phyloP scores from a whole-genome alignment of 2,888 invertebrate species.

The Cephalotes varians region DNA sequence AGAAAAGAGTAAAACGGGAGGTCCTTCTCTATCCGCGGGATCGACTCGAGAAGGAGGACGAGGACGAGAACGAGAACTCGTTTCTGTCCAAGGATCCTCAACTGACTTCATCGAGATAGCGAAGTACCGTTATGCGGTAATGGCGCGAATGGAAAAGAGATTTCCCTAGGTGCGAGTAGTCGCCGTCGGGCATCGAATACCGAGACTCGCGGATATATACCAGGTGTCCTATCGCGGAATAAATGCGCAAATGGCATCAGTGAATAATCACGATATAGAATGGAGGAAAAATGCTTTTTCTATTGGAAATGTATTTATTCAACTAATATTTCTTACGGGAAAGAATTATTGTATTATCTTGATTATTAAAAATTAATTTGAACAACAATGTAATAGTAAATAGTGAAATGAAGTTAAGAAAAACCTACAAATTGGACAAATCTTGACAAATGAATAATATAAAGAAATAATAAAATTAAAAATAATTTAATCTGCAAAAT shows the following conservation, averaged over 20 bases:
- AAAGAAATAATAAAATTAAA: neutral
- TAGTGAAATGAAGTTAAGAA: neutral
- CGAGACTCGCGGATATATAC: constrained; percentile 32
- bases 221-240: constrained; percentile 27
- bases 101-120: constrained; percentile 71
- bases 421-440: neutral
- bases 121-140: constrained; percentile 72
- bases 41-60: constrained; percentile 33
- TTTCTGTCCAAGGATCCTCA: constrained; percentile 62
- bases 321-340: neutral
- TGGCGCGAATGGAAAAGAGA: constrained; percentile 70
- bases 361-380: neutral
- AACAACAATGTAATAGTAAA: neutral
- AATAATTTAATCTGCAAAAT: neutral
- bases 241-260: constrained; percentile 25
- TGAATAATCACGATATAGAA: neutral
- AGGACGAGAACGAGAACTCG: constrained; percentile 57
- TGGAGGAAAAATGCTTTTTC: neutral
- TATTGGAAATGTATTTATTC: neutral
- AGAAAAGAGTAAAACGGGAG: constrained; percentile 31
- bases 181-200: constrained; percentile 40
- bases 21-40: constrained; percentile 30
- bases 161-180: constrained; percentile 65
- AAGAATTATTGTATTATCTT: neutral
- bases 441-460: neutral